Conservation (phyloP, 2,888 invertebrate species). For the Antheraea assamensis region DNA sequence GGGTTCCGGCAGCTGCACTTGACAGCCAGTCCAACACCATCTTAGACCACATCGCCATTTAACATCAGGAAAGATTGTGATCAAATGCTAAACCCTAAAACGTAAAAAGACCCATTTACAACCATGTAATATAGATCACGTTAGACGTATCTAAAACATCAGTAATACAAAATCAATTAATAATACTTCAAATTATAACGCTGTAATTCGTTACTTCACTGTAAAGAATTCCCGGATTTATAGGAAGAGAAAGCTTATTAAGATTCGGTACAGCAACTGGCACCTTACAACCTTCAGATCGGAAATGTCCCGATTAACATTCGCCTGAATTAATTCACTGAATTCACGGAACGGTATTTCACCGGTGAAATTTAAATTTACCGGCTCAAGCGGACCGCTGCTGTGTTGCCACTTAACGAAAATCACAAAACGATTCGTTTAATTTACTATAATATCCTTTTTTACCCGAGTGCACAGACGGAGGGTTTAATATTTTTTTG, state of each 20-base stretch:
- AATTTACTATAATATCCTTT: not conserved
- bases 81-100: too few relatives aligned
- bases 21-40: too few relatives aligned
- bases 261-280: slow-evolving; percentile 38
- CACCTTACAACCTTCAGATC: slow-evolving; percentile 40
- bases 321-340: slow-evolving; percentile 58
- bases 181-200: not conserved
- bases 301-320: slow-evolving; percentile 56
- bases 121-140: too few relatives aligned
- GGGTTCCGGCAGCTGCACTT: too few relatives aligned
- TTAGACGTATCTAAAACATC: too few relatives aligned
- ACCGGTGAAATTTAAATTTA: slow-evolving; percentile 42
- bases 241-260: slow-evolving; percentile 19
- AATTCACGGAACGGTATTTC: slow-evolving; percentile 39
- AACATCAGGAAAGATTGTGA: too few relatives aligned
- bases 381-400: slow-evolving; percentile 24
- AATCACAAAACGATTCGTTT: not conserved
- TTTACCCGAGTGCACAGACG: too few relatives aligned
- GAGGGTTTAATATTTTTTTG: too few relatives aligned
- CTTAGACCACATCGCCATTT: too few relatives aligned
- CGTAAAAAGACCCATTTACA: too few relatives aligned
- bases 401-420: slow-evolving; percentile 15
- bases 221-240: not conserved
- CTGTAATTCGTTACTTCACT: not conserved
- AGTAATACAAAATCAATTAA: not conserved